Evolutionary conservation across 2,888 invertebrate genomes (phyloP), one percentile per base, ranked within the genome.

Genomic region (Frankliniella intonsa): DNA sequence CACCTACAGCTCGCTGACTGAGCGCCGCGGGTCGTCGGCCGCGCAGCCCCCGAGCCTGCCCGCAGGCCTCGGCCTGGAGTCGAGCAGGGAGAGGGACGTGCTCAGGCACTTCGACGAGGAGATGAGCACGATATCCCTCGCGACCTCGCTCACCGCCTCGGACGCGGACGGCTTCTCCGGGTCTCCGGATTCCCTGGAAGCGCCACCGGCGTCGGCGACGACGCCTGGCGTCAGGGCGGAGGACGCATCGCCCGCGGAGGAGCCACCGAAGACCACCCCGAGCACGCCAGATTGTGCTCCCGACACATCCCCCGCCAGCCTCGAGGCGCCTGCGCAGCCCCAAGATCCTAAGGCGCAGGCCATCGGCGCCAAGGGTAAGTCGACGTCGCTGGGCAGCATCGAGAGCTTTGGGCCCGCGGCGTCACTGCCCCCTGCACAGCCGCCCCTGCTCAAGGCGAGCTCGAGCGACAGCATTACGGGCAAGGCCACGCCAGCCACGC

Each of bases 81-180:
- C 69, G 25, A 25, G 22, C 69, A 76, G 25, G 25, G 69, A 76
- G 25, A 22, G 25, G 10, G 69, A 76, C 22, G 69, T 25, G 11
- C 69, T 22, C 69, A 76, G 69, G 69, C 25, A 69, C 69, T 69
- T 69, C 22, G 69, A 76, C 69, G 69, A 25, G 9, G 69, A 76
- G 69, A 12, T 12, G 69, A 5, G 69, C 25, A 9, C 69, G 22
- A 12, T 76, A 12, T 76, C 69, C 25, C 69, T 76, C 25, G 25
- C 25, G 25, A 25, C 69, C 22, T 76, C 69, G 25, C 25, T 76
- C 25, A 25, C 69, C 10, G 69, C 69, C 22, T 76, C 69, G 69
- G 69, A 76, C 12, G 69, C 22, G 25, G 69, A 76, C 2, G 25
- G 22, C 22, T 76, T 76, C 69, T 76, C 69, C 22, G 69, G 69